Evolutionary conservation across 2,888 invertebrate species (phyloP).

Genomic region (Embidobia sp.): DNA sequence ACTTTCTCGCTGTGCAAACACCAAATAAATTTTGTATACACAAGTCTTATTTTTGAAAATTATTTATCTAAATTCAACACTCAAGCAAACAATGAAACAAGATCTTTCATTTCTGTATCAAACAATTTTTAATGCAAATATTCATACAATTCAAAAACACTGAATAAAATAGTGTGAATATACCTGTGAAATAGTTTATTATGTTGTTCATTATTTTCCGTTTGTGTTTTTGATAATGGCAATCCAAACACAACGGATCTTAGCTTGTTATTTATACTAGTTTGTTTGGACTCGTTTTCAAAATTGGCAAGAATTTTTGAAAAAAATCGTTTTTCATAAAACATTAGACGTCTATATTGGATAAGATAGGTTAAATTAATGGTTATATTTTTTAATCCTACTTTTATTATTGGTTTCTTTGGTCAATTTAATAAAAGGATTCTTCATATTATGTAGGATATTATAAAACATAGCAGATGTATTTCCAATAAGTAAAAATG

Average conservation of each 20-base stretch:
- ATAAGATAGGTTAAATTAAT: conserved; percentile 9
- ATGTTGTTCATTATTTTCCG: conserved; percentile 5
- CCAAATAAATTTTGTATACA: background rate
- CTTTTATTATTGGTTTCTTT: too few species aligned
- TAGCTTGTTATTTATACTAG: conserved; percentile 1
- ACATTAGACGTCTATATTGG: conserved; percentile 39
- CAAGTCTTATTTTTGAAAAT: too few species aligned
- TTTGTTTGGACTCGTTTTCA: conserved; percentile 20
- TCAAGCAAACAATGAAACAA: too few species aligned
- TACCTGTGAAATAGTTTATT: conserved; percentile 21
- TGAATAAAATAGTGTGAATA: background rate
- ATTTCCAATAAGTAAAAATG: too few species aligned
- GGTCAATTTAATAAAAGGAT: too few species aligned
- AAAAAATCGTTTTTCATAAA: conserved; percentile 45
- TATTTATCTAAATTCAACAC: too few species aligned
- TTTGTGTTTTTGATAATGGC: conserved; percentile 8
- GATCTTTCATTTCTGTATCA: too few species aligned
- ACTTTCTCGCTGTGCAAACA: conserved; percentile 17
- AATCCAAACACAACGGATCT: conserved; percentile 4
- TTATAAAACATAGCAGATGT: too few species aligned
- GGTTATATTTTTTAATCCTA: background rate
- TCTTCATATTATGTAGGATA: too few species aligned
- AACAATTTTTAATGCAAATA: too few species aligned
- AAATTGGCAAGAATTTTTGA: conserved; percentile 30
- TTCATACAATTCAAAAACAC: too few species aligned